Percentiles rank a stretch among this genome's conserved stretches.
These are phyloP conservation scores for Pristiophorus japonicus DNA, from an alignment of 2,113 vertebrate genomes.

Conservation along the genomic window DNA sequence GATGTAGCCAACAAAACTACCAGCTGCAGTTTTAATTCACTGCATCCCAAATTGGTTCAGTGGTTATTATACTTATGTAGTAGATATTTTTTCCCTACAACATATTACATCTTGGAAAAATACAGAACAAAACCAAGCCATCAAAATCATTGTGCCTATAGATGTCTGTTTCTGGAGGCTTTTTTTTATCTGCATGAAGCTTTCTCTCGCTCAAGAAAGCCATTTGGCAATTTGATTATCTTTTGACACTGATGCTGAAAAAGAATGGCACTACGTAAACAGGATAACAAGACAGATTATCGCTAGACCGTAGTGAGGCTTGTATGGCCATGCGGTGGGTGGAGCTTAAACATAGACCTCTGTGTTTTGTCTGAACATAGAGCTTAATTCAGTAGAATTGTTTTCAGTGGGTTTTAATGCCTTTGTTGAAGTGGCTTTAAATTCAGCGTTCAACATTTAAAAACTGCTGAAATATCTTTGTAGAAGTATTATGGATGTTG, in stretches of 20 bases:
- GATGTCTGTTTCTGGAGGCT: neutral
- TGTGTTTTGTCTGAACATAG: neutral
- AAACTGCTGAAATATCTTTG: neutral
- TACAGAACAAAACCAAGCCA: neutral
- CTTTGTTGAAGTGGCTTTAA: constrained; percentile 2
- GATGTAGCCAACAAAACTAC: neutral
- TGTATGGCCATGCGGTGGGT: neutral
- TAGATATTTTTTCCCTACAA: no score
- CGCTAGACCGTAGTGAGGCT: neutral
- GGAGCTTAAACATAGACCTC: neutral
- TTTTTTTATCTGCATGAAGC: neutral
- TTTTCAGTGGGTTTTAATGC: neutral
- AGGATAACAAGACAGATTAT: constrained; percentile 13
- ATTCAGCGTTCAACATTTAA: neutral
- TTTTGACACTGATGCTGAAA: constrained; percentile 15
- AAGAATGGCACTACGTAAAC: neutral
- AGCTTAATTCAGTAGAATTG: neutral
- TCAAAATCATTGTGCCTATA: neutral
- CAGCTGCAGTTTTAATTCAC: neutral
- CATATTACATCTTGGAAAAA: neutral
- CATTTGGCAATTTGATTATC: constrained; percentile 22
- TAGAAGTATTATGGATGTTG: neutral
- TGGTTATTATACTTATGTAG: neutral
- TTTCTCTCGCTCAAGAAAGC: neutral
- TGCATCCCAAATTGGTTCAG: neutral